A percentile compares a stretch with the other conserved stretches of the same genome.
Conservation (phyloP, 2,888 invertebrate genomes). For the Maniola hyperantus region DNA sequence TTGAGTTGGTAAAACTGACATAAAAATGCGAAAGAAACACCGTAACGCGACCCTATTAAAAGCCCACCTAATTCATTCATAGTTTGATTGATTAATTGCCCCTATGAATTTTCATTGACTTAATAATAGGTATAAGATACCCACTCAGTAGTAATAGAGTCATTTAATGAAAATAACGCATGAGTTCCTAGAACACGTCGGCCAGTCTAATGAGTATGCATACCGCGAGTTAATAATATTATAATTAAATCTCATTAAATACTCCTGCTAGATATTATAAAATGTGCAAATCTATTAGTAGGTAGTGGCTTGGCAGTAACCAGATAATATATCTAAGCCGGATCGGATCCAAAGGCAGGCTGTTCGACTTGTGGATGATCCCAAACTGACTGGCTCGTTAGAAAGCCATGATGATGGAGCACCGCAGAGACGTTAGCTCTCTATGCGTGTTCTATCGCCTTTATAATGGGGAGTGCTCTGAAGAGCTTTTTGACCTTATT, state of each 20-base stretch:
- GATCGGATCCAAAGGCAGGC: no score
- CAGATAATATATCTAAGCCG: not conserved
- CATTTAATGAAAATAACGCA: conserved; percentile 8
- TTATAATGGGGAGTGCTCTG: no score
- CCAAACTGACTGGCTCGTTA: no score
- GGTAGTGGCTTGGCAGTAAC: not conserved
- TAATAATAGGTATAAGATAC: not conserved
- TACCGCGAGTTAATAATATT: conserved; percentile 25
- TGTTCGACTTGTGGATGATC: no score
- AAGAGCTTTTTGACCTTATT: no score
- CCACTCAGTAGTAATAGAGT: conserved; percentile 9
- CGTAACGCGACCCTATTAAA: not conserved
- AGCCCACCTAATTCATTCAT: conserved; percentile 3
- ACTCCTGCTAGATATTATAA: not conserved
- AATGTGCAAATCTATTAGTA: not conserved
- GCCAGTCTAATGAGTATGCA: conserved; percentile 23
- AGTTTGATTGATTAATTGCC: conserved; percentile 7
- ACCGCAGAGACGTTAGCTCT: no score
- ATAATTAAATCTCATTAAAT: conserved; percentile 20
- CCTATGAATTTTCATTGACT: conserved; percentile 17
- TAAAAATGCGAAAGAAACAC: not conserved
- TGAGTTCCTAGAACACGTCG: not conserved
- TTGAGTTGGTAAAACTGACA: not conserved
- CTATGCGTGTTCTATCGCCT: no score
- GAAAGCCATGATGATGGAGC: no score